Percentiles rank a stretch among this genome's conserved stretches.
These are phyloP conservation scores for Prunella himalayana DNA, from an alignment of 2,113 vertebrate genomes.

Conservation along the genomic window DNA sequence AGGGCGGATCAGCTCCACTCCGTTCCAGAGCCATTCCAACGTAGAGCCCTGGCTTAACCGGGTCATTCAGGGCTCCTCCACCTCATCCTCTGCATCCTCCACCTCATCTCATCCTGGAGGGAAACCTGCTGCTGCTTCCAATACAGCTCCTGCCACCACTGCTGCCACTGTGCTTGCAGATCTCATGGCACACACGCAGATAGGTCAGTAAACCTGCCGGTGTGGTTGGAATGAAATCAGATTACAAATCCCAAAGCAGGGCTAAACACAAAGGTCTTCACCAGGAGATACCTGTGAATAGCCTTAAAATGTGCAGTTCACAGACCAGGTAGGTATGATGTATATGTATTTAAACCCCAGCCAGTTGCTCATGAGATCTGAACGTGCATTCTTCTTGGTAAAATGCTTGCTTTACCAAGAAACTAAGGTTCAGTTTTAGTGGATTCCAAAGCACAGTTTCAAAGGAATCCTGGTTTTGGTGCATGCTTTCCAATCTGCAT, in stretches of 20 bases:
- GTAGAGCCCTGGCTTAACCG: constrained; percentile 93
- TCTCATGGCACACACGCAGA: constrained; percentile 87
- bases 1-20: constrained; percentile 85
- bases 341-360: not conserved
- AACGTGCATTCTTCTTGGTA: not conserved
- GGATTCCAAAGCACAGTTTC: not conserved
- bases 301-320: not conserved
- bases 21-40: constrained; percentile 81
- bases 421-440: not conserved
- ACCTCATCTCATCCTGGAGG: constrained; percentile 95
- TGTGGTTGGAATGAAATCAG: not conserved
- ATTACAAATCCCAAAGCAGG: not conserved
- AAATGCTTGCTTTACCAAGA: constrained; percentile 22
- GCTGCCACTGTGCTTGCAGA: constrained; percentile 83
- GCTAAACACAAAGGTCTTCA: not conserved
- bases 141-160: constrained; percentile 70
- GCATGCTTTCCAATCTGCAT: not conserved
- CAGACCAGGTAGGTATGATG: constrained; percentile 34
- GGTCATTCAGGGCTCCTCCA: constrained; percentile 95
- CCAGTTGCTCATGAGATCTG: constrained; percentile 11
- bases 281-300: not conserved
- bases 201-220: constrained; percentile 83
- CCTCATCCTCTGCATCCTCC: constrained; percentile 96
- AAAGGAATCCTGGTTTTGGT: not conserved
- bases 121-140: constrained; percentile 79